Evolutionary conservation across 2,888 invertebrate species (phyloP), one percentile per base, ranked within the genome.

Genomic region (Diarsia brunnea): DNA sequence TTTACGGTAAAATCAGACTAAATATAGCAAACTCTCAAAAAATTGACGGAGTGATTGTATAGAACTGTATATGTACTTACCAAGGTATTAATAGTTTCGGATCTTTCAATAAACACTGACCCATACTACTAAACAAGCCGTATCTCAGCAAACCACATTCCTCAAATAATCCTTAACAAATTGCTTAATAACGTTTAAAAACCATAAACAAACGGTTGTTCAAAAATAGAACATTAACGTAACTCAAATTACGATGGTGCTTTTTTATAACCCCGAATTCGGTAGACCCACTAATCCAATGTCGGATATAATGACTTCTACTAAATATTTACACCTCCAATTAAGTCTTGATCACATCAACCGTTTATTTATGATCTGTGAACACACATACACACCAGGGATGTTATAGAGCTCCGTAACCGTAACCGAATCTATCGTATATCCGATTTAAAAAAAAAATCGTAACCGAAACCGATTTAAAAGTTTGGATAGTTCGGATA

Each of bases 321-420:
- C 47, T 61, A 83, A 83, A 67, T 71, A 67, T 75, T 65, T 38
- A 65, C 38, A 60, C 19, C 49, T 64, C 45, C 70, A 85, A 81
- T 81, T 66, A 81, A 63, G 12, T 38, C 51, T 64, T 69, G 55
- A 69, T 61, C 49, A 47, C 16, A 68, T 65, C 49, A 64, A 72
- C 76, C 45, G 67, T 75, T 74, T 72, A 78, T 84, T 75, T 67
- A 85, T 64, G 45, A 72, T 38, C 69, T 78, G 71, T 53, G 43
- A 78, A 84, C 67, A 68, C 65, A 55, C 14, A 43, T n/a, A 60
- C 4, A 12, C 4, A 31, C n/a, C 38, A 8, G 38, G 38, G 38
- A 8, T 38, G 38, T 8, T 8, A 8, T 38, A 8, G 38, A 8
- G 38, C 7, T 38, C 38, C 8, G 38, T 38, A 38, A 38, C 38